phyloP scores from a whole-genome alignment of 2,888 invertebrate genomes.

The Quadroppia sp. region DNA sequence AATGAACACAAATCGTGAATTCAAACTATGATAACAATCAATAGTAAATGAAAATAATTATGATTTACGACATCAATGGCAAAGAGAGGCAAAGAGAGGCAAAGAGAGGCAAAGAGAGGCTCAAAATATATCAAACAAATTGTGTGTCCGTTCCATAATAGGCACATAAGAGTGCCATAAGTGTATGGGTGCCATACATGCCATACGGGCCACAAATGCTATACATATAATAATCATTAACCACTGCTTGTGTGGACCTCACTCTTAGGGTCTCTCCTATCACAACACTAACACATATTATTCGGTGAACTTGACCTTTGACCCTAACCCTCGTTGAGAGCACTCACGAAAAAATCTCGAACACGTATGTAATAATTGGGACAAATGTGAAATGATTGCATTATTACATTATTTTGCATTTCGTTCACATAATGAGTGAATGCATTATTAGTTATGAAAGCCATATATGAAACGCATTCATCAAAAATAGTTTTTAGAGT shows the following conservation, averaged over 20 bases:
- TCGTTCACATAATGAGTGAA: not conserved
- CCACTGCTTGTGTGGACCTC: not conserved
- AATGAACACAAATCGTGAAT: constrained; percentile 1
- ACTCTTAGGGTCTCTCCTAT: not conserved
- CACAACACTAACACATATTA: not conserved
- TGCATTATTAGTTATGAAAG: not conserved
- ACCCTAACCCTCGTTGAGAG: not conserved
- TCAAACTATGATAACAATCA: constrained; percentile 1
- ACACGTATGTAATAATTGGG: constrained; percentile 2
- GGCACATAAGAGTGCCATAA: not conserved
- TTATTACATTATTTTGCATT: not conserved
- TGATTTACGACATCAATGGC: not conserved
- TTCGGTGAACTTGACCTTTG: constrained; percentile 10
- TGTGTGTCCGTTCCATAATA: too few species aligned
- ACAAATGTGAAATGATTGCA: not conserved
- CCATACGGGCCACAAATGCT: constrained; percentile 17
- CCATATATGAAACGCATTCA: constrained; percentile 2
- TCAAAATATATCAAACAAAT: too few species aligned
- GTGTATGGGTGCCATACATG: not conserved
- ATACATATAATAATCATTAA: not conserved
- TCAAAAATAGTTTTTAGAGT: not conserved
- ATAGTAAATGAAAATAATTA: constrained; percentile 2
- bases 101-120: not conserved
- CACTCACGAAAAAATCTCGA: constrained; percentile 9
- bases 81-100: not conserved